Percentiles rank a stretch among this genome's conserved stretches.
Evolutionary conservation across 2,888 invertebrate genomes (phyloP).

Genomic region (Brenthis hecate): DNA sequence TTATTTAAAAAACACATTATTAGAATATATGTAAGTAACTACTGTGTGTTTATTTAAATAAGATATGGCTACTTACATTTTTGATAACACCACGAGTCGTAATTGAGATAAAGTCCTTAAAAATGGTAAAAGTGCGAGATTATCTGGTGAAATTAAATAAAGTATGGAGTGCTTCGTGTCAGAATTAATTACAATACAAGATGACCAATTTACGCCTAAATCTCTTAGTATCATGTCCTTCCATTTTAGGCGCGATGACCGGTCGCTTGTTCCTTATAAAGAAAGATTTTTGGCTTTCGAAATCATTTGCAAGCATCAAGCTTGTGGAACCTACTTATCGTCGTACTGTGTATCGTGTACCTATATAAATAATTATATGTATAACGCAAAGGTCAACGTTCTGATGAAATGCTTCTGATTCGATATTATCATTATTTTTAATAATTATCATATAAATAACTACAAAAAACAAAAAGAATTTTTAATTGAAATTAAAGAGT

Average conservation of each 20-base stretch:
- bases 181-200: constrained; percentile 68
- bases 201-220: constrained; percentile 67
- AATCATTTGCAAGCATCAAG: constrained; percentile 57
- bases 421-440: neutral
- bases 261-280: constrained; percentile 62
- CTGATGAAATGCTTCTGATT: constrained; percentile 9
- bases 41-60: no score
- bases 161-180: constrained; percentile 46
- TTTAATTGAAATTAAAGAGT: no score
- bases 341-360: constrained; percentile 15
- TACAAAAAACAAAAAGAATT: no score
- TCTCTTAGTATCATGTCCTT: constrained; percentile 58
- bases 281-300: constrained; percentile 73
- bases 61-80: no score
- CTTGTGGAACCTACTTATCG: constrained; percentile 41
- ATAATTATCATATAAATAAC: no score
- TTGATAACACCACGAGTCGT: neutral
- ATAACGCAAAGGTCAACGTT: constrained; percentile 20
- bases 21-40: no score
- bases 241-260: constrained; percentile 65
- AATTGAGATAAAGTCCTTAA: constrained; percentile 11
- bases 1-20: no score
- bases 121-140: constrained; percentile 20
- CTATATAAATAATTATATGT: neutral
- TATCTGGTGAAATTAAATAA: constrained; percentile 22